These are phyloP conservation scores for Chrysina gloriosa DNA, from an alignment of 2,888 invertebrate species.

Conservation along the genomic window DNA sequence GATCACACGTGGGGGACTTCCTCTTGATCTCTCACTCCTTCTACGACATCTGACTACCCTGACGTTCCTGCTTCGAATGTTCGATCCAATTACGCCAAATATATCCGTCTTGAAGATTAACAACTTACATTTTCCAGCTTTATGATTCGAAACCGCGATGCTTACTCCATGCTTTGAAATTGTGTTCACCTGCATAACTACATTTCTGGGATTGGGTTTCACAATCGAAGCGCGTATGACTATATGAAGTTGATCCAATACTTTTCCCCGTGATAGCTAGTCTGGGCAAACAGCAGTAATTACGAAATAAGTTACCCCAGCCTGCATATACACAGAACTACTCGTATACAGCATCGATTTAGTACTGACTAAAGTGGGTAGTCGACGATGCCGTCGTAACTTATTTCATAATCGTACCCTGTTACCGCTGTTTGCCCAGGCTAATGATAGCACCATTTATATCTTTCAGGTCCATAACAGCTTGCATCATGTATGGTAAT, in stretches of 20 bases:
- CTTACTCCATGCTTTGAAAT: conserved; percentile 47
- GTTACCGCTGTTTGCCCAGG: no score
- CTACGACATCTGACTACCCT: neutral
- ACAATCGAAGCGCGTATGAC: conserved; percentile 40
- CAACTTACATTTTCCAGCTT: conserved; percentile 44
- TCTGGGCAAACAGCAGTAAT: no score
- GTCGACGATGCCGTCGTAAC: no score
- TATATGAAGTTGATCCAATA: conserved; percentile 46
- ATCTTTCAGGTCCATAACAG: conserved; percentile 46
- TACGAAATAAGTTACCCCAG: no score
- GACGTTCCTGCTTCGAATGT: neutral
- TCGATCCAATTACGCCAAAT: neutral
- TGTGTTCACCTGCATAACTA: conserved; percentile 44
- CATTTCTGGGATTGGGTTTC: conserved; percentile 44
- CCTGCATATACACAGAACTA: no score
- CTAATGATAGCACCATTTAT: conserved; percentile 44
- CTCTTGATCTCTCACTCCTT: conserved; percentile 8
- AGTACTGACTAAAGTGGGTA: no score
- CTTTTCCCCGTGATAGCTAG: no score
- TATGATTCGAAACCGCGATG: conserved; percentile 42
- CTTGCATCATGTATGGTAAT: conserved; percentile 46
- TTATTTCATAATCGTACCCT: no score
- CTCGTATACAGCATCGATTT: no score
- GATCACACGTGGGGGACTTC: neutral
- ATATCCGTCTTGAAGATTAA: neutral